Evolutionary conservation across 2,888 invertebrate genomes (phyloP).

Genomic region (Chrysotoxum bicinctum): DNA sequence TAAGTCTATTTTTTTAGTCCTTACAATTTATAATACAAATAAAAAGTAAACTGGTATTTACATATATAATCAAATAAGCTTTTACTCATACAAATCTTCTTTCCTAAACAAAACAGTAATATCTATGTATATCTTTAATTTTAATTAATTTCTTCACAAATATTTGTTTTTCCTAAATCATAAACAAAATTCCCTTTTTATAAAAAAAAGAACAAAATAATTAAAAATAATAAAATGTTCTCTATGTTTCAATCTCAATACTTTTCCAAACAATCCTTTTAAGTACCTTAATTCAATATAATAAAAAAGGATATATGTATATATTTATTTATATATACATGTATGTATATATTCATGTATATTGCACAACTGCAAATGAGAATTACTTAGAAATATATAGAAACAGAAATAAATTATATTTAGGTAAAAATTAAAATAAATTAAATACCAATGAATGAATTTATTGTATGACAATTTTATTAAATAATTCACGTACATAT

Average conservation of each 20-base stretch:
- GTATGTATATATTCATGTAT: conserved; percentile 36
- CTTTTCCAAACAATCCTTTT: conserved; percentile 56
- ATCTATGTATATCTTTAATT: not conserved
- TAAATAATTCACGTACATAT: not conserved
- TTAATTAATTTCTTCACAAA: conserved; percentile 19
- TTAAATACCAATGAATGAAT: conserved; percentile 40
- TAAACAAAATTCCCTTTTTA: too few species aligned
- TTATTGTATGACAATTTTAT: conserved; percentile 40
- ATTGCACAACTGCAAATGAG: conserved; percentile 66
- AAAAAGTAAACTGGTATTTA: conserved; percentile 46
- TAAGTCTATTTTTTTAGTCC: conserved; percentile 57
- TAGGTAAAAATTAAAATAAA: too few species aligned
- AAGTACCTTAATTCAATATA: conserved; percentile 42
- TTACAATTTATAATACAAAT: conserved; percentile 35
- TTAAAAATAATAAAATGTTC: not conserved
- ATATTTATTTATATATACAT: conserved; percentile 27
- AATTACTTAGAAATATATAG: conserved; percentile 54
- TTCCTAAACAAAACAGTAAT: conserved; percentile 18
- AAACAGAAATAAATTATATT: conserved; percentile 42
- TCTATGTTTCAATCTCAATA: conserved; percentile 53
- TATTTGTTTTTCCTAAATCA: too few species aligned
- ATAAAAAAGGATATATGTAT: not conserved
- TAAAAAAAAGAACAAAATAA: not conserved
- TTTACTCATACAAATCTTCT: conserved; percentile 46
- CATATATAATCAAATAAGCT: conserved; percentile 58